phyloP scores from a whole-genome alignment of 2,888 invertebrate species.

The Ichneumoninae sp. region DNA sequence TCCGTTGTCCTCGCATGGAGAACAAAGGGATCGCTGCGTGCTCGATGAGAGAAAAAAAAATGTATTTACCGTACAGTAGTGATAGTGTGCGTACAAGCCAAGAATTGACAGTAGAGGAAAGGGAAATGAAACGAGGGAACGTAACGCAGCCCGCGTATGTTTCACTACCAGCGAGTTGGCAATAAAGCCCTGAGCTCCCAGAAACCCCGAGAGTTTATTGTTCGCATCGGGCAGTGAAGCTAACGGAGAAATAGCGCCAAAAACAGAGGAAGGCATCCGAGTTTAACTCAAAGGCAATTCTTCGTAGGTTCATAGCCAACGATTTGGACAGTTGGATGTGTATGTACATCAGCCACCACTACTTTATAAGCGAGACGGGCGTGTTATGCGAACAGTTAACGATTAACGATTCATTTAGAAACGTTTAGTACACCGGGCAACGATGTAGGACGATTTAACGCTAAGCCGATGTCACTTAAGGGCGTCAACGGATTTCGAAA shows the following conservation, averaged over 20 bases:
- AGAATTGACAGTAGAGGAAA: constrained; percentile 38
- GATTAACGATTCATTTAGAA: constrained; percentile 84
- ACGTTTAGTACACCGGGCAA: constrained; percentile 77
- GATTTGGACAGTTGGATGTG: constrained; percentile 74
- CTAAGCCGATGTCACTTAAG: neutral
- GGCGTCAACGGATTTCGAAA: neutral
- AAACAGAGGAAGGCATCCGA: constrained; percentile 48
- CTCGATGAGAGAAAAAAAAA: constrained; percentile 52
- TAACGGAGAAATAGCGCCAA: constrained; percentile 40
- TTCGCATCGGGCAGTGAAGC: constrained; percentile 58
- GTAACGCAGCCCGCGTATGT: constrained; percentile 31
- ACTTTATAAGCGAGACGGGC: constrained; percentile 80
- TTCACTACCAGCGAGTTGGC: constrained; percentile 62
- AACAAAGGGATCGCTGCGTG: constrained; percentile 29
- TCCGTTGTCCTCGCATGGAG: neutral
- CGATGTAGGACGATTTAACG: constrained; percentile 56
- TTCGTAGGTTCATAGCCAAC: constrained; percentile 69
- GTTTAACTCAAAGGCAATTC: constrained; percentile 40
- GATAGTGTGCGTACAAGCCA: constrained; percentile 53
- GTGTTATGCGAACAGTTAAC: constrained; percentile 80
- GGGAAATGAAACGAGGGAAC: constrained; percentile 46
- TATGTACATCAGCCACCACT: constrained; percentile 69
- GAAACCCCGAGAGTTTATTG: constrained; percentile 67
- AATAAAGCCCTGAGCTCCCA: constrained; percentile 64
- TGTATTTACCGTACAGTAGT: constrained; percentile 63